Conservation (phyloP, 2,797 vertebrate species). For the Urophycis tenuis region DNA sequence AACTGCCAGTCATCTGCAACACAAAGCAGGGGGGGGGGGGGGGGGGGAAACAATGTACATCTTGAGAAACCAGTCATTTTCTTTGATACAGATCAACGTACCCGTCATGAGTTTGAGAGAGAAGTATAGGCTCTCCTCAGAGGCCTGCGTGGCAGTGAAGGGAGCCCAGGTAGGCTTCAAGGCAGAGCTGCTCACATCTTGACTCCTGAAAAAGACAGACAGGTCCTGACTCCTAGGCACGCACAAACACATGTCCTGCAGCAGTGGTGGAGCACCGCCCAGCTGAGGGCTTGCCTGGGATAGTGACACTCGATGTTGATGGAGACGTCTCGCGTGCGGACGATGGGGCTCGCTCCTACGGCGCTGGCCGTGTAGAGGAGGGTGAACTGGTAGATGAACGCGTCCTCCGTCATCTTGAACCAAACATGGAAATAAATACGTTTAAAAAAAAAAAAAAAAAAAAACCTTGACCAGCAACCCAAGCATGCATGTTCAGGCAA, state of each 20-base stretch:
- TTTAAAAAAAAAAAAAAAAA: too few relatives aligned
- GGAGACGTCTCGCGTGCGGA: slow-evolving; percentile 24
- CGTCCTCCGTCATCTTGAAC: slow-evolving; percentile 49
- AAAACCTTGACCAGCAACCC: background rate
- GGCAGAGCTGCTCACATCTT: slow-evolving; percentile 37
- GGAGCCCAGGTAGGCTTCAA: slow-evolving; percentile 46
- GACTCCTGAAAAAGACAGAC: slow-evolving; percentile 30
- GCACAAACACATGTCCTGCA: background rate
- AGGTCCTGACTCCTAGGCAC: background rate
- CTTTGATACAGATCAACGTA: slow-evolving; percentile 3
- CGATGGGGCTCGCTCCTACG: slow-evolving; percentile 28
- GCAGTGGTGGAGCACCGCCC: too few relatives aligned
- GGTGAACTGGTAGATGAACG: slow-evolving; percentile 46
- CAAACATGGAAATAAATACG: background rate
- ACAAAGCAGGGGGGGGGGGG: too few relatives aligned
- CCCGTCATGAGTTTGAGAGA: slow-evolving; percentile 41
- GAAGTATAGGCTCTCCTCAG: slow-evolving; percentile 47
- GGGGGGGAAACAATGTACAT: too few relatives aligned
- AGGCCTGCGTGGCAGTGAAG: background rate
- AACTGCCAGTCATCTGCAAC: slow-evolving; percentile 42
- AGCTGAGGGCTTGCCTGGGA: slow-evolving; percentile 38
- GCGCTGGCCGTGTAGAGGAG: slow-evolving; percentile 45
- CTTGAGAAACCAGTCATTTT: too few relatives aligned
- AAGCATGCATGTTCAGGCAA: background rate
- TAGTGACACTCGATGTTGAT: slow-evolving; percentile 53